phyloP scores from a whole-genome alignment of 2,888 invertebrate genomes.

The Synanthedon vespiformis region DNA sequence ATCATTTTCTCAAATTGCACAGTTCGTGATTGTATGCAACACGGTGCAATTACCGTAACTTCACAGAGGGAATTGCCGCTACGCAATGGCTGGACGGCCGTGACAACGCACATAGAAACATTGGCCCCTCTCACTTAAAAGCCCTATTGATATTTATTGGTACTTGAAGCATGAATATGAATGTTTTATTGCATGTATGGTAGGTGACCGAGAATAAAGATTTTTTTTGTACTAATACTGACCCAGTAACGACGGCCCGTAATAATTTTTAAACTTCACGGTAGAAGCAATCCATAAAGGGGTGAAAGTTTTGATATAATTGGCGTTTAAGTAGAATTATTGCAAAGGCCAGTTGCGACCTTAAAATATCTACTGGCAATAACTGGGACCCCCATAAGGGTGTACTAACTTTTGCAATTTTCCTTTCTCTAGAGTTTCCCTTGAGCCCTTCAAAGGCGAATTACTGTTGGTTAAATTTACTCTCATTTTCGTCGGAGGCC shows the following conservation, averaged over 20 bases:
- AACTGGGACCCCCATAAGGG: slow-evolving; percentile 51
- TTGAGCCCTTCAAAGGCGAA: slow-evolving; percentile 60
- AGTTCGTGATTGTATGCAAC: no score
- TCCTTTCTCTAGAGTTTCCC: slow-evolving; percentile 47
- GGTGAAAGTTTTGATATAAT: slow-evolving; percentile 25
- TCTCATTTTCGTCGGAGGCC: slow-evolving; percentile 53
- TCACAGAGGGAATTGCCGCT: slow-evolving; percentile 8
- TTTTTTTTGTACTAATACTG: background rate
- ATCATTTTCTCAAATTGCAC: no score
- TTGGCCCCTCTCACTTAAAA: slow-evolving; percentile 11
- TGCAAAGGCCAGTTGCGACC: slow-evolving; percentile 22
- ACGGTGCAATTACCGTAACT: background rate
- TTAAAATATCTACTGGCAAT: slow-evolving; percentile 41
- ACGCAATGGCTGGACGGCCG: slow-evolving; percentile 40
- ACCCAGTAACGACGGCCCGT: background rate
- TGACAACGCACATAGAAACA: slow-evolving; percentile 17
- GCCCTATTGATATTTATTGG: slow-evolving; percentile 3
- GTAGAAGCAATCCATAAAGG: slow-evolving; percentile 11
- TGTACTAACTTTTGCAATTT: slow-evolving; percentile 66
- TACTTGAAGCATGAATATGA: background rate
- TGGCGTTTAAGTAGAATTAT: slow-evolving; percentile 26
- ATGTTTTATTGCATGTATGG: background rate
- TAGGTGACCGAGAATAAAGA: no score
- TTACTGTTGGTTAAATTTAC: slow-evolving; percentile 66
- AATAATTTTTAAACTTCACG: slow-evolving; percentile 5